phyloP scores from a whole-genome alignment of 2,888 invertebrate species.

The Microctonus aethiopoides region DNA sequence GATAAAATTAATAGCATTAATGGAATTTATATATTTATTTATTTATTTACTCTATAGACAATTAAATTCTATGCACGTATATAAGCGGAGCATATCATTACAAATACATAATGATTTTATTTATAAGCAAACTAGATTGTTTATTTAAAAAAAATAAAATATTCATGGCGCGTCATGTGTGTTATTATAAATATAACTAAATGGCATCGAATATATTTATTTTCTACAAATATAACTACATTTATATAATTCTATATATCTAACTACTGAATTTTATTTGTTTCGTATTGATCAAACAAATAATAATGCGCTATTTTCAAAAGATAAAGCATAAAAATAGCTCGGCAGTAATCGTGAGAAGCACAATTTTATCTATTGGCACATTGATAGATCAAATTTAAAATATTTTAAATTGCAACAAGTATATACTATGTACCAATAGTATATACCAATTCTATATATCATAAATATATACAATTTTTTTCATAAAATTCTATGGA shows the following conservation, averaged over 20 bases:
- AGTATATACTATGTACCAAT: neutral
- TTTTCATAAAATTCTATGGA: neutral
- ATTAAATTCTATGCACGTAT: neutral
- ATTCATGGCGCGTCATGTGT: too few relatives aligned
- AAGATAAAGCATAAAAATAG: neutral
- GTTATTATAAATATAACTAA: too few relatives aligned
- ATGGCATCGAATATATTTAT: neutral
- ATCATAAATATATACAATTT: too few relatives aligned
- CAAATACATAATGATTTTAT: neutral
- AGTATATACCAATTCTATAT: neutral
- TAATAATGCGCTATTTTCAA: neutral
- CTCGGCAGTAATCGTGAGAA: neutral
- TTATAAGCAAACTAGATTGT: neutral
- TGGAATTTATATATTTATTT: neutral
- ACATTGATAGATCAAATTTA: neutral
- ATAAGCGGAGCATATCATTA: neutral
- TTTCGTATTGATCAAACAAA: neutral
- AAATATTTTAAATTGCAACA: neutral
- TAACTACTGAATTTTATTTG: neutral
- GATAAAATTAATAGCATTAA: neutral
- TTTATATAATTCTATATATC: neutral
- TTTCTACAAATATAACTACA: neutral
- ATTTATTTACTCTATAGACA: neutral
- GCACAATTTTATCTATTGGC: constrained; percentile 1
- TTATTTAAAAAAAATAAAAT: too few relatives aligned